Percentiles rank a stretch among this genome's conserved stretches.
Conservation (phyloP, 1,140 invertebrate species). For the Pristionchus pacificus region DNA sequence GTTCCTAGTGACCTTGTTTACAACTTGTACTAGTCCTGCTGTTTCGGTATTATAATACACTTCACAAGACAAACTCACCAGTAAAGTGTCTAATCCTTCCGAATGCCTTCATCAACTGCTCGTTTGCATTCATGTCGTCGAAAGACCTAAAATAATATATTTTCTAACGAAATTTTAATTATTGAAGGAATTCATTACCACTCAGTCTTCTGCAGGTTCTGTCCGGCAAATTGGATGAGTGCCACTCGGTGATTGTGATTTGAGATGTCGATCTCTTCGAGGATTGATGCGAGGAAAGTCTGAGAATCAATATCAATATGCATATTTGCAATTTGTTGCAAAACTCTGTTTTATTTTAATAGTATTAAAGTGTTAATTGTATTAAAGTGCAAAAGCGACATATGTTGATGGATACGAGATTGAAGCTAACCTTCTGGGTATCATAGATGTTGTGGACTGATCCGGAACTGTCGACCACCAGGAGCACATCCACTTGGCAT, state of each 20-base stretch:
- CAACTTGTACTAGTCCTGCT: too few relatives aligned
- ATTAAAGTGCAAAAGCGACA: too few relatives aligned
- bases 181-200: slow-evolving; percentile 17
- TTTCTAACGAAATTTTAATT: not conserved
- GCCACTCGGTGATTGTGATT: slow-evolving; percentile 45
- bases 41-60: too few relatives aligned
- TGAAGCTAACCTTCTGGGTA: slow-evolving; percentile 33
- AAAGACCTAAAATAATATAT: slow-evolving; percentile 14
- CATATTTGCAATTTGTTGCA: not conserved
- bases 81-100: slow-evolving; percentile 30
- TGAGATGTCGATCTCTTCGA: slow-evolving; percentile 35
- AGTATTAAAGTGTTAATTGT: too few relatives aligned
- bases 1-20: too few relatives aligned
- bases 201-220: slow-evolving; percentile 46
- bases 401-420: not conserved
- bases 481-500: slow-evolving; percentile 44
- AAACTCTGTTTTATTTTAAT: too few relatives aligned
- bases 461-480: slow-evolving; percentile 46
- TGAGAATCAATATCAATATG: not conserved
- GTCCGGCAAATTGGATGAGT: slow-evolving; percentile 47
- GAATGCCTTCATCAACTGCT: slow-evolving; percentile 43
- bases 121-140: slow-evolving; percentile 40
- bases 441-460: slow-evolving; percentile 48
- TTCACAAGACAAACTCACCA: too few relatives aligned
- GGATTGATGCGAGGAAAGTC: slow-evolving; percentile 38